A percentile compares a stretch with the other conserved stretches of the same genome.
These are phyloP conservation scores for Tridacna crocea DNA, from an alignment of 2,888 invertebrate genomes.

Conservation along the genomic window DNA sequence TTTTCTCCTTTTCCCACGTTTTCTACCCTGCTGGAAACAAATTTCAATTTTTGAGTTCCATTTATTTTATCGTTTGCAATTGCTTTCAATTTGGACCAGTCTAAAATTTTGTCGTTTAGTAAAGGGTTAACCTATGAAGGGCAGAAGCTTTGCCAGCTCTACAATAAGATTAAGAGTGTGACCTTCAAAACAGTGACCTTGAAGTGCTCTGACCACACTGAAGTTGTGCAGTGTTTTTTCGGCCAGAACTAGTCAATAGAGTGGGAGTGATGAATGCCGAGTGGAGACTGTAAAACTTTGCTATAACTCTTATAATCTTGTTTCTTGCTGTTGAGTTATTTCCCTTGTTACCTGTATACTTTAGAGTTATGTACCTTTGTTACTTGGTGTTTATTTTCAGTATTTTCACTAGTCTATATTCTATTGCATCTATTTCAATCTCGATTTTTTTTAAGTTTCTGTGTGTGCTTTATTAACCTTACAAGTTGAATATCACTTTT, in stretches of 20 bases:
- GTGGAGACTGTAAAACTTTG: constrained; percentile 21
- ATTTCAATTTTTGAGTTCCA: too few species aligned
- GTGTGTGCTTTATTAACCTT: constrained; percentile 19
- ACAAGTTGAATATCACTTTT: constrained; percentile 13
- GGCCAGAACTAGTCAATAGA: constrained; percentile 58
- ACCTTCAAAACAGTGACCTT: constrained; percentile 6
- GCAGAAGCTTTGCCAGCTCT: neutral
- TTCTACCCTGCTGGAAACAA: too few species aligned
- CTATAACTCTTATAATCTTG: constrained; percentile 33
- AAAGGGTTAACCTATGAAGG: too few species aligned
- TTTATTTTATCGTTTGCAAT: too few species aligned
- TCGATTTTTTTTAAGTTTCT: constrained; percentile 22
- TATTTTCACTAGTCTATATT: constrained; percentile 61
- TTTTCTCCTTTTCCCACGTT: too few species aligned
- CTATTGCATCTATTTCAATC: constrained; percentile 42
- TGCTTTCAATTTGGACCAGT: too few species aligned
- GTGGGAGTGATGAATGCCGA: constrained; percentile 31
- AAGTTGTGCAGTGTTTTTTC: constrained; percentile 12
- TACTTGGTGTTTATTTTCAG: constrained; percentile 55
- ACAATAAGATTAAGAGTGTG: neutral
- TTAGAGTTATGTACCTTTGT: constrained; percentile 54
- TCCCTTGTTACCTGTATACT: constrained; percentile 54
- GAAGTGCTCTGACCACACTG: constrained; percentile 1
- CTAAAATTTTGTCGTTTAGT: too few species aligned
- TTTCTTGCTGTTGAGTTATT: constrained; percentile 63